phyloP scores from a whole-genome alignment of 1,140 invertebrate genomes.

The Diabrotica virgifera region DNA sequence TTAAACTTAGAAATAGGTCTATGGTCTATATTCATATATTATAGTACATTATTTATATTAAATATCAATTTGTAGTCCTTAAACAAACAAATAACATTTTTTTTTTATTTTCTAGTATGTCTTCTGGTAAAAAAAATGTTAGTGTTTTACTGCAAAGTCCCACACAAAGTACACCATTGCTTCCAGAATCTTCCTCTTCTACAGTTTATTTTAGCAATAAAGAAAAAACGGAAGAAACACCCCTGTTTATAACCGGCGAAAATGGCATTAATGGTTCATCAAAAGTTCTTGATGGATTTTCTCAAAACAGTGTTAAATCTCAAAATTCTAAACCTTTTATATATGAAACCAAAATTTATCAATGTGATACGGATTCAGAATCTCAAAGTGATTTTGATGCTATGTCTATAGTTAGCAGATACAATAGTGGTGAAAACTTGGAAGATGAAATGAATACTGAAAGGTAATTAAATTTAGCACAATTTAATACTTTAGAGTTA shows the following conservation, averaged over 20 bases:
- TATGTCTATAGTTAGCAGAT: slow-evolving; percentile 42
- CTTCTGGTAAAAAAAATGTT: no score
- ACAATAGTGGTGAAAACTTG: slow-evolving; percentile 39
- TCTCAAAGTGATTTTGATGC: slow-evolving; percentile 36
- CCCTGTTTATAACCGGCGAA: not conserved
- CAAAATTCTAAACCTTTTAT: not conserved
- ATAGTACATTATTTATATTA: no score
- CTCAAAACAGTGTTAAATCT: not conserved
- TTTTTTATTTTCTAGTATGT: no score
- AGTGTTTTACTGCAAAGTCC: no score
- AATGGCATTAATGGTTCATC: not conserved
- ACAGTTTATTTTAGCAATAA: not conserved
- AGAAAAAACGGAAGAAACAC: not conserved
- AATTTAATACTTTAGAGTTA: no score
- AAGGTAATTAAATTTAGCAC: slow-evolving; percentile 25
- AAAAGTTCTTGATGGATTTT: not conserved
- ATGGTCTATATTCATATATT: no score
- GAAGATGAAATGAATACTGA: slow-evolving; percentile 40
- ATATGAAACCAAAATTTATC: not conserved
- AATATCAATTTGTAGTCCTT: no score
- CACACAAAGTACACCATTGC: not conserved
- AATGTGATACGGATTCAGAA: not conserved
- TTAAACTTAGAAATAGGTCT: no score
- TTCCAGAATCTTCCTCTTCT: not conserved
- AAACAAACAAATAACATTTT: no score